Conservation (phyloP, 2,113 vertebrate genomes). For the Pachycephala philippinensis region DNA sequence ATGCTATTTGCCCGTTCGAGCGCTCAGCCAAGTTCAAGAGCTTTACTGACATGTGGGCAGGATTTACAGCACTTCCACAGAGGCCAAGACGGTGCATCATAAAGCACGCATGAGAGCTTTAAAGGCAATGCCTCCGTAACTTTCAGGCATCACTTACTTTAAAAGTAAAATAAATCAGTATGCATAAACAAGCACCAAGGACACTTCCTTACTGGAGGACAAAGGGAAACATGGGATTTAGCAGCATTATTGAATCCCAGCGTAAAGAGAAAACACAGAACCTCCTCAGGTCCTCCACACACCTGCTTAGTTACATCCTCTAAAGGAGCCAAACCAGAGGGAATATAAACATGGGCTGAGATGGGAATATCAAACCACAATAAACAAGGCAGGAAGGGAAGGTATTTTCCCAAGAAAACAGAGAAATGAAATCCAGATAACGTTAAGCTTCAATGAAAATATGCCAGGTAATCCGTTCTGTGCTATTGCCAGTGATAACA, state of each 20-base stretch:
- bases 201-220: neutral
- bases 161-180: neutral
- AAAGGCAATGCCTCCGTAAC: neutral
- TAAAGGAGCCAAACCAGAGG: neutral
- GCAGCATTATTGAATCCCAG: neutral
- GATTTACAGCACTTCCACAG: neutral
- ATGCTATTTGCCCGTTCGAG: neutral
- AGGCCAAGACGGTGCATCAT: neutral
- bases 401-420: constrained; percentile 1
- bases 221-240: neutral
- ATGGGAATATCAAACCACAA: neutral
- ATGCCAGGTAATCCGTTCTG: neutral
- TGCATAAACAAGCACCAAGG: neutral
- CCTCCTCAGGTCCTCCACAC: neutral
- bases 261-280: neutral
- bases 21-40: neutral
- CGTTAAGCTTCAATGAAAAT: neutral
- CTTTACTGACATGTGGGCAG: neutral
- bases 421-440: neutral
- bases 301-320: neutral
- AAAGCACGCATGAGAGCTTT: neutral
- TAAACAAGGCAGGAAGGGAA: neutral
- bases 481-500: neutral
- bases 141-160: neutral
- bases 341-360: neutral